A percentile compares a stretch with the other conserved stretches of the same genome.
Conservation (phyloP, 1,140 invertebrate genomes). For the Drosophila parabipectinata region DNA sequence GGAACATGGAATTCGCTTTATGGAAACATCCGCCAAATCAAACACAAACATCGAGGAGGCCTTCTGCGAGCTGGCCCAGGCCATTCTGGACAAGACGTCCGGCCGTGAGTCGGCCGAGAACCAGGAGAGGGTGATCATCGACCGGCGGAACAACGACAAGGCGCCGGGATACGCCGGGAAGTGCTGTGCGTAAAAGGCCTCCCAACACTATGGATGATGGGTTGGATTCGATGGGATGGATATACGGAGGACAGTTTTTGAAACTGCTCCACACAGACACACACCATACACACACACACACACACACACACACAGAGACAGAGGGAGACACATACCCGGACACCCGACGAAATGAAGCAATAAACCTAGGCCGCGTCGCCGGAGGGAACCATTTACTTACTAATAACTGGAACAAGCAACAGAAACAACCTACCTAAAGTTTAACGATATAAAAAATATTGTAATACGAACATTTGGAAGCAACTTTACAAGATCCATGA, state of each 20-base stretch:
- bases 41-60: conserved; percentile 99
- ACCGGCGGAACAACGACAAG: conserved; percentile 85
- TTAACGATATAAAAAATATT: conserved; percentile 33
- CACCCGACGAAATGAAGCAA: conserved; percentile 38
- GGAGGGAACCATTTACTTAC: conserved; percentile 42
- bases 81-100: conserved; percentile 95
- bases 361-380: conserved; percentile 29
- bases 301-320: not conserved
- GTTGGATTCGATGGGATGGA: not conserved
- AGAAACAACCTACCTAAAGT: conserved; percentile 77
- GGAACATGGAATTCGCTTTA: conserved; percentile 98
- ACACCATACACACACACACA: not conserved
- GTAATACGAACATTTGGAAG: conserved; percentile 53
- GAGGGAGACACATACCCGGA: not conserved
- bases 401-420: conserved; percentile 39
- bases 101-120: conserved; percentile 88
- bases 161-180: conserved; percentile 78
- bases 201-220: not conserved
- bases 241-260: conserved; percentile 18
- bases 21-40: conserved; percentile 99
- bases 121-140: conserved; percentile 88
- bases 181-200: conserved; percentile 81
- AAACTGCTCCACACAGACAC: conserved; percentile 17
- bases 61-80: conserved; percentile 98
- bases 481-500: conserved; percentile 37